A percentile compares a stretch with the other conserved stretches of the same genome.
phyloP scores from a whole-genome alignment of 2,113 vertebrate genomes.

The Brachionichthys hirsutus region DNA sequence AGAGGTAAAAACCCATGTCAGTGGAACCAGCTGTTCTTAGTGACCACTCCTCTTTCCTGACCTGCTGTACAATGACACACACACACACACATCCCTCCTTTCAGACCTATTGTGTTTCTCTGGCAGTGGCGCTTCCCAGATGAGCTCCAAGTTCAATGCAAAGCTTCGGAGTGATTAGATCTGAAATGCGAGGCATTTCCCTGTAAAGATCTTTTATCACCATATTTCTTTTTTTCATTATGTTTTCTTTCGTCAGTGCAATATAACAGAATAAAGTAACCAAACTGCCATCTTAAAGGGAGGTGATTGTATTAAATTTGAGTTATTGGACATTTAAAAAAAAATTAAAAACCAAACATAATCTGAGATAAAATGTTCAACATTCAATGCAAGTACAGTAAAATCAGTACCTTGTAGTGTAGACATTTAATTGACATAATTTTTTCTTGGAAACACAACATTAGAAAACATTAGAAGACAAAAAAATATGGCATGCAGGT shows the following conservation, averaged over 20 bases:
- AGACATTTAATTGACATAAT: too few species aligned
- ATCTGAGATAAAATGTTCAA: too few species aligned
- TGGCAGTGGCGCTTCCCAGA: constrained; percentile 25
- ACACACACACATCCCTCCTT: constrained; percentile 23
- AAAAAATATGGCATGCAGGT: too few species aligned
- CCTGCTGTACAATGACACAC: constrained; percentile 13
- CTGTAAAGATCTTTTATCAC: too few species aligned
- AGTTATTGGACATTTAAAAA: not conserved
- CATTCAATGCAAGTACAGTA: too few species aligned
- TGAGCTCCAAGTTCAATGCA: constrained; percentile 33
- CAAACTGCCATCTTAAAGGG: not conserved
- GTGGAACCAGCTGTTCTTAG: constrained; percentile 32
- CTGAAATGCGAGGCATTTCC: too few species aligned
- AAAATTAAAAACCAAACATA: too few species aligned
- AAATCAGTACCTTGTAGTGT: too few species aligned
- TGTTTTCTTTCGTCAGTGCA: too few species aligned
- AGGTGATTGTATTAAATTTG: not conserved
- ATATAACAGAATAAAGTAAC: too few species aligned
- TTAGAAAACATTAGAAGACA: not conserved
- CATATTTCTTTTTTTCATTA: too few species aligned
- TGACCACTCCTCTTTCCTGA: constrained; percentile 33
- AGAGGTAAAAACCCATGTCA: constrained; percentile 14
- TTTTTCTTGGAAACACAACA: too few species aligned
- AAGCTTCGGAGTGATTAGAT: not conserved
- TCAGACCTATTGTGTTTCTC: constrained; percentile 28